A percentile compares a stretch with the other conserved stretches of the same genome.
phyloP scores from a whole-genome alignment of 2,888 invertebrate genomes.

The Eucriotettix oculatus region DNA sequence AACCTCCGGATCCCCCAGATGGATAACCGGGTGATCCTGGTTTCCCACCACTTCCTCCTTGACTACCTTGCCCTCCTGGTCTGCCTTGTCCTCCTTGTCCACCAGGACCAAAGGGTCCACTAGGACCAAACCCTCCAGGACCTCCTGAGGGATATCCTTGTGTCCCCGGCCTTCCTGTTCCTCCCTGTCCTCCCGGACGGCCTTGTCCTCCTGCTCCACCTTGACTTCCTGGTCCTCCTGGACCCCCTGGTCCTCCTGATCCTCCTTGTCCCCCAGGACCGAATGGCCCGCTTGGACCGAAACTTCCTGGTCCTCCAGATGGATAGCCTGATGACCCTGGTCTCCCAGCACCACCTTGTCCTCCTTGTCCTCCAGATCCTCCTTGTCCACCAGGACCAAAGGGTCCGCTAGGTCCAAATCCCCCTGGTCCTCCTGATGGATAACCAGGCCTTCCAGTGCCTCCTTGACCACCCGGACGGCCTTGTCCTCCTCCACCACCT shows the following conservation, averaged over 20 bases:
- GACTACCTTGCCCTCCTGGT: slow-evolving; percentile 8
- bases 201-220: slow-evolving; percentile 7
- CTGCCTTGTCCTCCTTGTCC: slow-evolving; percentile 7
- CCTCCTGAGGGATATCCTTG: slow-evolving; percentile 14
- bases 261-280: slow-evolving; percentile 14
- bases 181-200: slow-evolving; percentile 2
- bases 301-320: slow-evolving; percentile 2
- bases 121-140: slow-evolving; percentile 10
- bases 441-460: slow-evolving; percentile 12
- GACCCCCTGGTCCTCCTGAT: slow-evolving; percentile 6
- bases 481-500: slow-evolving; percentile 13
- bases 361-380: slow-evolving; percentile 1
- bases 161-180: slow-evolving; percentile 8
- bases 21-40: slow-evolving; percentile 15
- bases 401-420: slow-evolving; percentile 12
- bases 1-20: slow-evolving; percentile 6
- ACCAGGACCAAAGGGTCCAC: slow-evolving; percentile 11
- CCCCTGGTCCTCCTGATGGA: slow-evolving; percentile 4
- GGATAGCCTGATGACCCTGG: slow-evolving; percentile 8
- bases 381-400: slow-evolving; percentile 14
- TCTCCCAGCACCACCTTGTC: slow-evolving; percentile 14
- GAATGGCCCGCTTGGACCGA: slow-evolving; percentile 12
- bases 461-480: slow-evolving; percentile 5
- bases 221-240: slow-evolving; percentile 11
- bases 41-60: slow-evolving; percentile 8